Conservation (phyloP, 2,888 invertebrate genomes). For the Stomorhina lunata region DNA sequence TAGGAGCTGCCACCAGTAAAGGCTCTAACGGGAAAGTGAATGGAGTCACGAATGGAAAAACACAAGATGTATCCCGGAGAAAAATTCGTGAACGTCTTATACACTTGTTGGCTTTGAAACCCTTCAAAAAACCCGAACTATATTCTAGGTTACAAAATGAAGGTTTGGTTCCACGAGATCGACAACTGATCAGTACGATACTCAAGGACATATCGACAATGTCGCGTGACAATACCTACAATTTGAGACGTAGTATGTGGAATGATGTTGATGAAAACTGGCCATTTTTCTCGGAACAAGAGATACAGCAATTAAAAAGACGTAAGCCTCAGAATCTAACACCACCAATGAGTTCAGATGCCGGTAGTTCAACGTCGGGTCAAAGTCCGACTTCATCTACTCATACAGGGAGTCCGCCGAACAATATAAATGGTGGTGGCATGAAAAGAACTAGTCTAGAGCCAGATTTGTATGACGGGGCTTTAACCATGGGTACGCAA, state of each 20-base stretch:
- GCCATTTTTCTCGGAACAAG: conserved; percentile 96
- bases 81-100: conserved; percentile 93
- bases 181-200: conserved; percentile 87
- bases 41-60: conserved; percentile 68
- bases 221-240: conserved; percentile 92
- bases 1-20: no score
- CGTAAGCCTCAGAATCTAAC: conserved; percentile 95
- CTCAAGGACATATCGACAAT: conserved; percentile 89
- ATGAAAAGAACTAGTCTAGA: conserved; percentile 82
- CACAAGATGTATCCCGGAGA: conserved; percentile 79
- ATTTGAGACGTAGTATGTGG: conserved; percentile 92
- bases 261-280: conserved; percentile 96
- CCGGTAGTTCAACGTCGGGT: conserved; percentile 87
- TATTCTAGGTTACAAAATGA: conserved; percentile 90
- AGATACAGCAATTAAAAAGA: conserved; percentile 92
- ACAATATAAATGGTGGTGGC: conserved; percentile 74
- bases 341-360: conserved; percentile 92
- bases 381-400: conserved; percentile 89
- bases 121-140: conserved; percentile 96
- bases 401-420: conserved; percentile 87
- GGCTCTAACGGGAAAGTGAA: conserved; percentile 52
- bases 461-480: conserved; percentile 81
- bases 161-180: conserved; percentile 92
- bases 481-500: conserved; percentile 79
- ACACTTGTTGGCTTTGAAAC: conserved; percentile 94